Evolutionary conservation across 2,888 invertebrate species (phyloP).

Genomic region (Drosophila eohydei): DNA sequence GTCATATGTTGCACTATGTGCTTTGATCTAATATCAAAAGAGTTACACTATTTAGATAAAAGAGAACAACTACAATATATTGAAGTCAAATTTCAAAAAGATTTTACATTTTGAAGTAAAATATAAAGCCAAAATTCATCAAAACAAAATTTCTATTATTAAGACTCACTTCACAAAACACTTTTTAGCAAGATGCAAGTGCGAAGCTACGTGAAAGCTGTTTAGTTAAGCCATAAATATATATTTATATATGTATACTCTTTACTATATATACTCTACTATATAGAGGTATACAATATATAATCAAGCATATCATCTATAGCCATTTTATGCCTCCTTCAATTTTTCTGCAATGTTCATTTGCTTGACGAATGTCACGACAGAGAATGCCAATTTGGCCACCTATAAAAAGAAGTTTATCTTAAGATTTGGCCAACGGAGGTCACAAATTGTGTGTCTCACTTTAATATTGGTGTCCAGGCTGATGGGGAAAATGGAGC

Average conservation of each 20-base stretch:
- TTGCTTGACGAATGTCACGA: constrained; percentile 56
- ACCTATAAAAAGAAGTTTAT: constrained; percentile 39
- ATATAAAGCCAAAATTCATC: too few relatives aligned
- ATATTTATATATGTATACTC: neutral
- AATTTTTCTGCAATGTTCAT: constrained; percentile 59
- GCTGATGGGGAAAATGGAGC: constrained; percentile 38
- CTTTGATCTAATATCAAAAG: too few relatives aligned
- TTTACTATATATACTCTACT: neutral
- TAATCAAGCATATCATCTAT: neutral
- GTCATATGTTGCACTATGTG: too few relatives aligned
- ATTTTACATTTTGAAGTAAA: too few relatives aligned
- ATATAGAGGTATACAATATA: neutral
- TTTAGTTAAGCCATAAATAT: neutral
- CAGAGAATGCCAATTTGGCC: constrained; percentile 64
- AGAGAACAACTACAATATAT: too few relatives aligned
- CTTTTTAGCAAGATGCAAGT: too few relatives aligned
- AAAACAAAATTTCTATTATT: too few relatives aligned
- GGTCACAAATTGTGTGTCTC: neutral
- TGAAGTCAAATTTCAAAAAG: too few relatives aligned
- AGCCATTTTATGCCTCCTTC: neutral
- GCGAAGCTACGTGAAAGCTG: neutral
- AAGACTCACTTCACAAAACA: too few relatives aligned
- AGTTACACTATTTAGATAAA: too few relatives aligned
- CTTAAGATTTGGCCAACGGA: neutral
- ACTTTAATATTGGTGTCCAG: constrained; percentile 48